phyloP scores from a whole-genome alignment of 2,888 invertebrate genomes.

The Xanthorhoe spadicearia region DNA sequence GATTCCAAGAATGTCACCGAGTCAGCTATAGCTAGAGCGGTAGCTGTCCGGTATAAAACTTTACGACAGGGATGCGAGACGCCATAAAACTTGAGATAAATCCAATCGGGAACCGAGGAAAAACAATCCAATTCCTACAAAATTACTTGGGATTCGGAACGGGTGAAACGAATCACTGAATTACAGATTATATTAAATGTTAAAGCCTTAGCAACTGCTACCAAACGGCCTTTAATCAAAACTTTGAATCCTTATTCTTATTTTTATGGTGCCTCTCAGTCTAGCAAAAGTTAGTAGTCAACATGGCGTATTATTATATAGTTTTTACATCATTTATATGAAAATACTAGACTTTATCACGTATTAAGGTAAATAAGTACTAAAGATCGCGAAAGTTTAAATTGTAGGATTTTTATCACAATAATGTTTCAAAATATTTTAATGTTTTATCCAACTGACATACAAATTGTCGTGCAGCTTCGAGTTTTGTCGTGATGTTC shows the following conservation, averaged over 20 bases:
- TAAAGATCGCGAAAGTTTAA: no score
- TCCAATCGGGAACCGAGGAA: constrained; percentile 78
- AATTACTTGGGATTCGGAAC: constrained; percentile 63
- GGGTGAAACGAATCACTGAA: constrained; percentile 50
- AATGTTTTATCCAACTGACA: no score
- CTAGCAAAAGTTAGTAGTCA: no score
- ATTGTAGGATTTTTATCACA: no score
- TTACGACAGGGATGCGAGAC: constrained; percentile 81
- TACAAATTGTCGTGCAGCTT: no score
- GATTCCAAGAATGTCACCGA: constrained; percentile 47
- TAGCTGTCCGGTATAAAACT: constrained; percentile 78
- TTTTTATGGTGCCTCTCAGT: no score
- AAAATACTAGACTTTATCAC: no score
- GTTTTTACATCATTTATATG: no score
- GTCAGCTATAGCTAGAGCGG: constrained; percentile 56
- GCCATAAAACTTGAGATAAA: constrained; percentile 81
- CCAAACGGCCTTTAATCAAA: not conserved
- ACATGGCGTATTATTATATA: no score
- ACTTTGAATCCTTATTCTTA: not conserved
- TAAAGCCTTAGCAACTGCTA: constrained; percentile 17
- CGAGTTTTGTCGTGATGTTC: no score
- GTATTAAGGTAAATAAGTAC: no score
- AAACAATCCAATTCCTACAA: constrained; percentile 78
- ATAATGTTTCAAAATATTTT: no score
- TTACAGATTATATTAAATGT: constrained; percentile 55